phyloP scores from a whole-genome alignment of 2,888 invertebrate species.

The Clanis bilineata region DNA sequence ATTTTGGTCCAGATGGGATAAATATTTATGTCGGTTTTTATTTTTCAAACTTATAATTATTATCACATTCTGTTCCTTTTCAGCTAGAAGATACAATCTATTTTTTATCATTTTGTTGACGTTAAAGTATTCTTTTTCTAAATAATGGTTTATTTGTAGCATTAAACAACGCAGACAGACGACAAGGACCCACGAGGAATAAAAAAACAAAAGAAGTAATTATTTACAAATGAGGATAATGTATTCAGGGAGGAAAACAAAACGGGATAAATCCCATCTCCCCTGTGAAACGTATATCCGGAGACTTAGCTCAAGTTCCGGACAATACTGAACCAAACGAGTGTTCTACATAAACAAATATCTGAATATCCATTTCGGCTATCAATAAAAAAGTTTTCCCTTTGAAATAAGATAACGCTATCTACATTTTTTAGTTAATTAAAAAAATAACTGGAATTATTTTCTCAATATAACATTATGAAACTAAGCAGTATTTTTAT shows the following conservation, averaged over 20 bases:
- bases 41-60: too few relatives aligned
- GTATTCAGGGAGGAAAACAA: constrained; percentile 53
- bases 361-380: not conserved
- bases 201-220: constrained; percentile 44
- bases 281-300: constrained; percentile 35
- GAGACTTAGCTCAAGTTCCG: constrained; percentile 37
- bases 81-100: too few relatives aligned
- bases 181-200: constrained; percentile 15
- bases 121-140: not conserved
- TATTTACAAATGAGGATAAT: constrained; percentile 65
- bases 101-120: too few relatives aligned
- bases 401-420: not conserved
- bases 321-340: constrained; percentile 28
- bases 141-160: not conserved
- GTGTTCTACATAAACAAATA: not conserved
- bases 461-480: too few relatives aligned
- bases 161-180: not conserved
- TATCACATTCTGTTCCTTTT: too few relatives aligned
- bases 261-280: constrained; percentile 54
- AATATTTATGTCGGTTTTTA: too few relatives aligned
- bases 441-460: too few relatives aligned
- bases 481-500: too few relatives aligned
- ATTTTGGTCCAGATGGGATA: too few relatives aligned
- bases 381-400: not conserved
- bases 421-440: not conserved